Base-by-base conservation (phyloP, 2,888 invertebrate genomes). In the Malacosoma neustria region DNA sequence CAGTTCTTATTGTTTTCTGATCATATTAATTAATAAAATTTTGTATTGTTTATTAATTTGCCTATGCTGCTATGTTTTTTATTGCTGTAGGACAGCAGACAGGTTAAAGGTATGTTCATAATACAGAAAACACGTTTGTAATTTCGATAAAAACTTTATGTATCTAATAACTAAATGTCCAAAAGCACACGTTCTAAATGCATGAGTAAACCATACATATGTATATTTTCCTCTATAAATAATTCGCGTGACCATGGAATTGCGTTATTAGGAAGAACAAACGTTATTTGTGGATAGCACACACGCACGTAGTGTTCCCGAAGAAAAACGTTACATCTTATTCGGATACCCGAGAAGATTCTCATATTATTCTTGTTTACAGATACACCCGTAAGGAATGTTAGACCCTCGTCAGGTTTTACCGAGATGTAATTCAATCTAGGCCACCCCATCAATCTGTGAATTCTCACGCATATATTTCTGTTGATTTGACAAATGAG, bases 401-500 rank as follows among this genome's bases (percentile, higher is more conserved):
- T 69, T 61, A 74, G 70, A 84, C 84, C 84, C 84, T 85, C 79
- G 80, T 85, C 84, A 82, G 77, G 70, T 69, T 72, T 70, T 73
- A 64, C 76, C 69, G 62, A 72, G 75, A 72, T 79, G 82, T 84
- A 82, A 82, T 85, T 84, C 84, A 82, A 84, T 82, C 84, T 77
- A 79, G 79, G 71, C 73, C 70, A 71, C 64, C 65, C 77, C 84
- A 84, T 84, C 84, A 85, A 82, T 84, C 84, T 81, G 81, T 74
- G 70, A 73, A 72, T 79, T 79, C 74, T 77, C 79, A 74, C 77
- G 81, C 80, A 82, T 84, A 85, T 79, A 82, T 84, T 84, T 81
- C 77, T 79, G 80, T 75, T 85, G 84, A 85, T 84, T 85, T 84
- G 84, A 85, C 84, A 85, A 85, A 85, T 85, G 84, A 85, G 77